Conservation (phyloP, 2,888 invertebrate species). For the Machimus atricapillus region DNA sequence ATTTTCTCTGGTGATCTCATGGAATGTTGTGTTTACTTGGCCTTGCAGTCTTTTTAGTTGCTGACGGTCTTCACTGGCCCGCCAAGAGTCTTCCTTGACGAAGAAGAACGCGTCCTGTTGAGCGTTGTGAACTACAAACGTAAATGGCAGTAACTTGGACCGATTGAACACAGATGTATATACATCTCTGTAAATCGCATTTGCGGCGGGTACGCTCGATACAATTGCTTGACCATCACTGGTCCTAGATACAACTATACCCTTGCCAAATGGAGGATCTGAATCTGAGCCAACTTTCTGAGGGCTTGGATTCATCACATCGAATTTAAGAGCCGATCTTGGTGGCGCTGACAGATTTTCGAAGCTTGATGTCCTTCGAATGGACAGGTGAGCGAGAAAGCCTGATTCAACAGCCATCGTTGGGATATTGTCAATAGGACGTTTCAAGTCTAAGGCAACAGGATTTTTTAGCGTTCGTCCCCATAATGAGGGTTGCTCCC, state of each 20-base stretch:
- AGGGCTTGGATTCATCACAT: slow-evolving; percentile 77
- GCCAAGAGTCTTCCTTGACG: slow-evolving; percentile 90
- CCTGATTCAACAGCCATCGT: slow-evolving; percentile 82
- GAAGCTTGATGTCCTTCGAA: slow-evolving; percentile 80
- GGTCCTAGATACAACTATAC: slow-evolving; percentile 83
- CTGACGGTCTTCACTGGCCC: slow-evolving; percentile 86
- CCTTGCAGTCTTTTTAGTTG: slow-evolving; percentile 89
- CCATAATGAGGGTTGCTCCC: slow-evolving; percentile 70
- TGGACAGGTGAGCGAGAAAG: slow-evolving; percentile 80
- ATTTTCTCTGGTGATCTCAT: slow-evolving; percentile 77
- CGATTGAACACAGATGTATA: slow-evolving; percentile 92
- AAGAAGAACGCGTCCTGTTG: slow-evolving; percentile 93
- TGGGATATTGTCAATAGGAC: slow-evolving; percentile 70
- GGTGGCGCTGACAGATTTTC: slow-evolving; percentile 79
- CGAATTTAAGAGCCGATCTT: slow-evolving; percentile 79
- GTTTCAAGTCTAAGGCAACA: slow-evolving; percentile 68
- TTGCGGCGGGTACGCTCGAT: slow-evolving; percentile 86
- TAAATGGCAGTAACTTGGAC: slow-evolving; percentile 85
- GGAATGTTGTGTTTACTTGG: slow-evolving; percentile 90
- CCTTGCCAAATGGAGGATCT: slow-evolving; percentile 87
- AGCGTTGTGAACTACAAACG: slow-evolving; percentile 85
- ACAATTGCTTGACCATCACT: slow-evolving; percentile 81
- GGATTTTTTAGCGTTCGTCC: slow-evolving; percentile 58
- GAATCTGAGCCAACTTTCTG: slow-evolving; percentile 82
- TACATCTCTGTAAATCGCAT: slow-evolving; percentile 89